Evolutionary conservation across 1,140 invertebrate species (phyloP).

Genomic region (Drosophila orosa): DNA sequence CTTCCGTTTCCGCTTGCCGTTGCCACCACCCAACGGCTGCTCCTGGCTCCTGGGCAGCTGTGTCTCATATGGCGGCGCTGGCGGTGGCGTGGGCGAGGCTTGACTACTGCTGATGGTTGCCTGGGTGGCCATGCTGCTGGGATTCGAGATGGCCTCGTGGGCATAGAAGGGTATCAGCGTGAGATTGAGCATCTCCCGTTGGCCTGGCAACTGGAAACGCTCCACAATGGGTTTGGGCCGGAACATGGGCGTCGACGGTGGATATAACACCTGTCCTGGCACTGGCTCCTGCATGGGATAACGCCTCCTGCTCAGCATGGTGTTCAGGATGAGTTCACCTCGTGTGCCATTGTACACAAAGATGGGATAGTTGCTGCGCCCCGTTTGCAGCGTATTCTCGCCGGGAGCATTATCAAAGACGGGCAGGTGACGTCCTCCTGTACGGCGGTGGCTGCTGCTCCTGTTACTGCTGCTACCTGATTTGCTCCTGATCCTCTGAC

Average conservation of each 20-base stretch:
- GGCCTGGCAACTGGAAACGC: conserved; percentile 58
- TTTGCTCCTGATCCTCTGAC: background rate
- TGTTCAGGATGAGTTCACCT: conserved; percentile 70
- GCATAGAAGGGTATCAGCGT: conserved; percentile 79
- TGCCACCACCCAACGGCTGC: background rate
- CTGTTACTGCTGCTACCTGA: background rate
- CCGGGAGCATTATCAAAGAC: conserved; percentile 71
- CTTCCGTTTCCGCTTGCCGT: conserved; percentile 52
- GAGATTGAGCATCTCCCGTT: conserved; percentile 56
- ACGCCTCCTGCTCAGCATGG: conserved; percentile 65
- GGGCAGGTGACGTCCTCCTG: conserved; percentile 54
- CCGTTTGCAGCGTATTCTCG: conserved; percentile 36
- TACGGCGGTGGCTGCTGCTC: conserved; percentile 5
- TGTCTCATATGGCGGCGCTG: conserved; percentile 41
- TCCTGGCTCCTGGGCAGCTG: conserved; percentile 42
- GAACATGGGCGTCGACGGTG: conserved; percentile 74
- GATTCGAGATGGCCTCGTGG: conserved; percentile 67
- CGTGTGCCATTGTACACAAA: conserved; percentile 73
- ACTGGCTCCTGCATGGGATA: conserved; percentile 82
- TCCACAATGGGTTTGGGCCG: conserved; percentile 74
- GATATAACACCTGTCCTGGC: conserved; percentile 72
- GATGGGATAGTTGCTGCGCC: conserved; percentile 49
- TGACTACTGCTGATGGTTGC: background rate
- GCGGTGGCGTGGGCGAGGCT: conserved; percentile 19
- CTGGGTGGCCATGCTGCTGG: background rate